A percentile compares a stretch with the other conserved stretches of the same genome.
These are phyloP conservation scores for Catocala fraxini DNA, from an alignment of 2,888 invertebrate species.

Conservation along the genomic window DNA sequence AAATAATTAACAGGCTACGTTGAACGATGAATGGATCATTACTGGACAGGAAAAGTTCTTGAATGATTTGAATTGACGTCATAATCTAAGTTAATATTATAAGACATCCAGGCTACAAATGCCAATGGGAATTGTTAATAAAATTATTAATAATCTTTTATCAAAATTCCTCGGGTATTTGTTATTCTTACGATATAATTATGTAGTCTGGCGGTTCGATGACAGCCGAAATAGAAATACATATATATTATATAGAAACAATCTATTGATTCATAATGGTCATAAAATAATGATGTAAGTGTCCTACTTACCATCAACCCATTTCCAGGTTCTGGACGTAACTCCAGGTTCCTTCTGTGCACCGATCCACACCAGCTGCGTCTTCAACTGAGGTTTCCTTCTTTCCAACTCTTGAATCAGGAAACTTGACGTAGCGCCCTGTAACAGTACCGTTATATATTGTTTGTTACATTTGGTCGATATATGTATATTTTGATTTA, in stretches of 20 bases:
- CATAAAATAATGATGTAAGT: not conserved
- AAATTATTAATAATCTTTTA: slow-evolving; percentile 6
- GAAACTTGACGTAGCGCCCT: slow-evolving; percentile 90
- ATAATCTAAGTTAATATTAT: too few relatives aligned
- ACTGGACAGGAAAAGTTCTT: too few relatives aligned
- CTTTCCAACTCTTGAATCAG: slow-evolving; percentile 93
- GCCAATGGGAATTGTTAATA: too few relatives aligned
- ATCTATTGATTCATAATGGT: too few relatives aligned
- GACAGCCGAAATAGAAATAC: not conserved
- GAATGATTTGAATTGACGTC: too few relatives aligned
- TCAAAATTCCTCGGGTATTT: too few relatives aligned
- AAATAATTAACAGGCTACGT: too few relatives aligned
- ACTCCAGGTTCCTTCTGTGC: slow-evolving; percentile 95
- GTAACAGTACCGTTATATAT: slow-evolving; percentile 30
- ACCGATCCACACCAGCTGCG: slow-evolving; percentile 96
- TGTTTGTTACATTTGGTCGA: too few relatives aligned
- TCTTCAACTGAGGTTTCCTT: slow-evolving; percentile 92
- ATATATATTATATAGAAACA: too few relatives aligned
- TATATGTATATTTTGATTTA: too few relatives aligned
- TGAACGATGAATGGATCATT: too few relatives aligned
- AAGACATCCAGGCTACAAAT: too few relatives aligned
- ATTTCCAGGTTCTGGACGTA: slow-evolving; percentile 95
- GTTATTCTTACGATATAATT: not conserved
- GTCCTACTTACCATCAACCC: slow-evolving; percentile 92
- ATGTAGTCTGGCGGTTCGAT: not conserved